Base-by-base conservation (phyloP, 2,797 vertebrate species). In the Phoxinus dragarum region DNA sequence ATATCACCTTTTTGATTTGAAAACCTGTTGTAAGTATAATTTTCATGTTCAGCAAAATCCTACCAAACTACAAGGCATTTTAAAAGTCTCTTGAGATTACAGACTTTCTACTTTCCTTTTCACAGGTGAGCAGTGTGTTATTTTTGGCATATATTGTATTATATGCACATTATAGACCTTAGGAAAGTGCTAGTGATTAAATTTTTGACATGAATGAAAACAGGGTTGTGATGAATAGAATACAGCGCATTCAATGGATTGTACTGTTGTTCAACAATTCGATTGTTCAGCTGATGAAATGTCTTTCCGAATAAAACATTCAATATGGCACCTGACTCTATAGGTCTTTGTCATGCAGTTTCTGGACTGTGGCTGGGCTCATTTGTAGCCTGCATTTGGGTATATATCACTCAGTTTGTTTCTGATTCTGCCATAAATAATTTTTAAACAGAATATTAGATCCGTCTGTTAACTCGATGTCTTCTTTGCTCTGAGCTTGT, bases 21-120 rank as follows among this genome's bases (percentile, higher is more conserved):
- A n/a, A 42, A n/a, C 21, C 21, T n/a, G 11, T n/a, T 61, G 23
- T 31, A 14, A 27, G 59, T 61, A 14, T 61, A 6, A 64, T 64
- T 34, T 66, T 31, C 2, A 66, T 66, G 61, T 66, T 7, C 14
- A 31, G 14, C 1, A 71, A 71, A 71, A 71, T 71, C 91, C 91
- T 42, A 88, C 87, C 81, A 89, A 81, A 85, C 61, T 88, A 47
- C 86, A 79, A 88, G 86, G 86, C 91, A 61, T 79, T 71, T 88
- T 67, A 6, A 86, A 88, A 78, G 64, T 68, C 80, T 86, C 68
- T 49, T 23, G 80, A 82, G 61, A 86, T 80, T 87, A 86, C 87
- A 88, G 91, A 64, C 86, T 89, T 88, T 87, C 86, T 89, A 36
- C 5, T 6, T 19, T 21, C 31, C 49, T 52, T 59, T 77, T 11